Conservation (phyloP, 2,797 vertebrate genomes). For the Lycodopsis pacificus region DNA sequence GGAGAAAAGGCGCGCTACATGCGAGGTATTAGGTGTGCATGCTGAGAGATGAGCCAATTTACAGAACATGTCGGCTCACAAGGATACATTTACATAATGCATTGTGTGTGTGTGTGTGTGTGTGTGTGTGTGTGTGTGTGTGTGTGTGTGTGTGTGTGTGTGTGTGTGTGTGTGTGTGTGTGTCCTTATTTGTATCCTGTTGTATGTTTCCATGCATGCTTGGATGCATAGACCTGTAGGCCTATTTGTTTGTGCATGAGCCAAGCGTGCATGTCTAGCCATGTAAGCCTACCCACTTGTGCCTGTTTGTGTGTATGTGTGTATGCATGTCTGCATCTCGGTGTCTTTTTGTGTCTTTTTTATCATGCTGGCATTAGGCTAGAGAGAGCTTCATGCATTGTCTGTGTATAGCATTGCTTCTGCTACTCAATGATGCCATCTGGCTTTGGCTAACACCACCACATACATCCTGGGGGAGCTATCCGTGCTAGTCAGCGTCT, state of each 20-base stretch:
- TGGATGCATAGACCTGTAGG: constrained; percentile 40
- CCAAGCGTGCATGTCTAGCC: constrained; percentile 36
- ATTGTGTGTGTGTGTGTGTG: constrained; percentile 13
- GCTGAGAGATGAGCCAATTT: constrained; percentile 67
- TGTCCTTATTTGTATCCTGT: constrained; percentile 34
- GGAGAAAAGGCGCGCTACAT: constrained; percentile 22
- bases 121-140: background rate
- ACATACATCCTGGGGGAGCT: constrained; percentile 62
- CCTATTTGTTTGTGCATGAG: constrained; percentile 27
- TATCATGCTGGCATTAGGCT: constrained; percentile 17
- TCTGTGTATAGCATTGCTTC: constrained; percentile 21
- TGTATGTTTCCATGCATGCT: constrained; percentile 46
- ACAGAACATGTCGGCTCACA: constrained; percentile 61
- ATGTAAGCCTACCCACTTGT: constrained; percentile 35
- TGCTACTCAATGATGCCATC: constrained; percentile 85
- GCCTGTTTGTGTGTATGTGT: constrained; percentile 19
- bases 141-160: constrained; percentile 1
- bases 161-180: background rate
- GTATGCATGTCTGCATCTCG: constrained; percentile 9
- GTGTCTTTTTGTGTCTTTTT: constrained; percentile 34
- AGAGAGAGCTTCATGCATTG: constrained; percentile 33
- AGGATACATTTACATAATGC: constrained; percentile 65
- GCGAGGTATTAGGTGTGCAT: constrained; percentile 51
- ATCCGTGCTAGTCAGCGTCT: constrained; percentile 66
- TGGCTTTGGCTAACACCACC: constrained; percentile 67